Evolutionary conservation across 2,797 vertebrate species (phyloP).

Genomic region (Sternarchorhynchus goeldii): DNA sequence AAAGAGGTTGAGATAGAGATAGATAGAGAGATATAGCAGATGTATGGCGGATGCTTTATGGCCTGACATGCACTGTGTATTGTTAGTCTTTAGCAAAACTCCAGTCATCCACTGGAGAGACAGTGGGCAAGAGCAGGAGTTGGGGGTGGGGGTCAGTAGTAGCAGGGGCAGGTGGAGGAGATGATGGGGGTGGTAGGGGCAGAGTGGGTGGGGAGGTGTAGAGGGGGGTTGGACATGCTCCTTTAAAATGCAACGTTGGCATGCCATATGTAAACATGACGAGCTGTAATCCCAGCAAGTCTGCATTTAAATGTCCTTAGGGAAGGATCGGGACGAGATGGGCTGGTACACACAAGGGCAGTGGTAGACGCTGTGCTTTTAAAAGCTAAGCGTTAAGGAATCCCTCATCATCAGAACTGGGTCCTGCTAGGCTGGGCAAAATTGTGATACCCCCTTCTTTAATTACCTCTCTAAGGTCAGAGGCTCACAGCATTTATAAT

Average conservation of each 20-base stretch:
- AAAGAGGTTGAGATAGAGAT: slow-evolving; percentile 5
- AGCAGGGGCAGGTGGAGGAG: too few relatives aligned
- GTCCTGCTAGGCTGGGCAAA: slow-evolving; percentile 42
- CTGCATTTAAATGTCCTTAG: slow-evolving; percentile 36
- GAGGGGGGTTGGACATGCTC: slow-evolving; percentile 9
- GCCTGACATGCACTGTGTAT: slow-evolving; percentile 48
- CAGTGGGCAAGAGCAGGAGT: too few relatives aligned
- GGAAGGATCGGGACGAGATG: not conserved
- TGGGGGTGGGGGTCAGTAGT: too few relatives aligned
- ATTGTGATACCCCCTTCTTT: slow-evolving; percentile 50
- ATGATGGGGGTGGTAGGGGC: too few relatives aligned
- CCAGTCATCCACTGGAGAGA: slow-evolving; percentile 30
- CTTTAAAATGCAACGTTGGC: slow-evolving; percentile 34
- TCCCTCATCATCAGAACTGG: slow-evolving; percentile 32
- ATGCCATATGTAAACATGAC: slow-evolving; percentile 33
- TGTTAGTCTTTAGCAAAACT: slow-evolving; percentile 53
- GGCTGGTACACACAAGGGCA: slow-evolving; percentile 39
- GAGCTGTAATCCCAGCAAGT: slow-evolving; percentile 21
- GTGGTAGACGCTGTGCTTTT: slow-evolving; percentile 17
- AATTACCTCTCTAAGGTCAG: slow-evolving; percentile 42
- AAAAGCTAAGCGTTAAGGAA: slow-evolving; percentile 43
- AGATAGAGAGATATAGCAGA: slow-evolving; percentile 9
- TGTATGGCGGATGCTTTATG: slow-evolving; percentile 43
- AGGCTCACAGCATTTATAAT: not conserved
- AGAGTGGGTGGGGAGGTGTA: too few relatives aligned